phyloP scores from a whole-genome alignment of 2,113 vertebrate genomes.

The Ammodramus savannarum region DNA sequence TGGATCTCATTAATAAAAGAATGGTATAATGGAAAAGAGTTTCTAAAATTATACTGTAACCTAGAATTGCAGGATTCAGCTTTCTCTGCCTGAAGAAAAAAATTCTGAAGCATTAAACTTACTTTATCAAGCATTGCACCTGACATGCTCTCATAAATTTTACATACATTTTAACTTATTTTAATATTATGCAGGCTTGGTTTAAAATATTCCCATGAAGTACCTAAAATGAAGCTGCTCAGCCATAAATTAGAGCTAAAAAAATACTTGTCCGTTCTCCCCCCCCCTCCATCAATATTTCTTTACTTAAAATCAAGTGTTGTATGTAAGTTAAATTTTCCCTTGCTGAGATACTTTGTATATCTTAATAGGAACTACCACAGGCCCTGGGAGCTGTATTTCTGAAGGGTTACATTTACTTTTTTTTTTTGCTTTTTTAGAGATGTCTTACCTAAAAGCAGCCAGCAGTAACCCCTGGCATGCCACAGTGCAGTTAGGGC shows the following conservation, averaged over 20 bases:
- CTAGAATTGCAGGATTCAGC: slow-evolving; percentile 71
- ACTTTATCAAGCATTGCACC: slow-evolving; percentile 79
- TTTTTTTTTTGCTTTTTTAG: background rate
- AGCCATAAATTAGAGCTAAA: slow-evolving; percentile 66
- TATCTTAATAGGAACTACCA: background rate
- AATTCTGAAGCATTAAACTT: slow-evolving; percentile 76
- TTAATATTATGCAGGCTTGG: slow-evolving; percentile 72
- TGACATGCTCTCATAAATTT: slow-evolving; percentile 79
- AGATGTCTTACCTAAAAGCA: background rate
- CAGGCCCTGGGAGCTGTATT: background rate
- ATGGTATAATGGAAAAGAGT: slow-evolving; percentile 74
- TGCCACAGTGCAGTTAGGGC: background rate
- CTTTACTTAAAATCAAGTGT: slow-evolving; percentile 48
- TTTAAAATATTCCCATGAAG: slow-evolving; percentile 68
- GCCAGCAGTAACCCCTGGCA: background rate
- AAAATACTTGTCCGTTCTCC: background rate
- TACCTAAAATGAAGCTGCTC: slow-evolving; percentile 67
- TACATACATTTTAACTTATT: slow-evolving; percentile 78
- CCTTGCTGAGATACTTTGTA: slow-evolving; percentile 3
- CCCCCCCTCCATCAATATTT: background rate
- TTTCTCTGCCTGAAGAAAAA: slow-evolving; percentile 74
- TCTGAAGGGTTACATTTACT: background rate
- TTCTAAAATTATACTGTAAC: slow-evolving; percentile 77
- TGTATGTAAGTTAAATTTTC: background rate
- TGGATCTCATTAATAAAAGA: slow-evolving; percentile 80